Evolutionary conservation across 2,113 vertebrate species (phyloP).

Genomic region (Trichechus manatus): DNA sequence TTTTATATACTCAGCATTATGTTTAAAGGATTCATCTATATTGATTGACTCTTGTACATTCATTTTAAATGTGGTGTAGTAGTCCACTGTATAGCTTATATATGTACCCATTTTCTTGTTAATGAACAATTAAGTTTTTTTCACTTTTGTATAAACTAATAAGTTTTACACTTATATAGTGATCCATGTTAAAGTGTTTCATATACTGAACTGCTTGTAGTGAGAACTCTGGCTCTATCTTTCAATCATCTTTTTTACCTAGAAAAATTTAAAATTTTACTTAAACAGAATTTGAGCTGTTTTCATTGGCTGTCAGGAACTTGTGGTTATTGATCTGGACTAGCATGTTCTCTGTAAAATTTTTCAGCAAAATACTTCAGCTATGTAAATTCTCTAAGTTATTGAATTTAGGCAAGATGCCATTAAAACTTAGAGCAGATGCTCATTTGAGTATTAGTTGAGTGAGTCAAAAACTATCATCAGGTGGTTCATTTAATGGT

Average conservation of each 20-base stretch:
- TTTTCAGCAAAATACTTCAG: slow-evolving; percentile 60
- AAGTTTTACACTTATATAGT: background rate
- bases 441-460: slow-evolving; percentile 69
- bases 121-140: slow-evolving; percentile 15
- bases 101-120: background rate
- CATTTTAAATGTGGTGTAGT: background rate
- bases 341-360: slow-evolving; percentile 29
- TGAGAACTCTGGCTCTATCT: slow-evolving; percentile 16
- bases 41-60: background rate
- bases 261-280: slow-evolving; percentile 51
- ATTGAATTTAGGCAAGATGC: slow-evolving; percentile 51
- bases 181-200: background rate
- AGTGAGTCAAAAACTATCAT: slow-evolving; percentile 72
- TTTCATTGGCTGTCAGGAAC: slow-evolving; percentile 51
- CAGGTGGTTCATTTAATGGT: slow-evolving; percentile 66
- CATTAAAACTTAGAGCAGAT: slow-evolving; percentile 74
- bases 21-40: slow-evolving; percentile 13
- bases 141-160: background rate
- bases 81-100: slow-evolving; percentile 22
- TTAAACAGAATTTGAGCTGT: slow-evolving; percentile 40
- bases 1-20: background rate
- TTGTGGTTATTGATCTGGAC: slow-evolving; percentile 42
- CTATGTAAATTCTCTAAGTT: slow-evolving; percentile 64
- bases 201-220: background rate
- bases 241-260: slow-evolving; percentile 12